Evolutionary conservation across 2,797 vertebrate species (phyloP).

Genomic region (Sebastes cheni): DNA sequence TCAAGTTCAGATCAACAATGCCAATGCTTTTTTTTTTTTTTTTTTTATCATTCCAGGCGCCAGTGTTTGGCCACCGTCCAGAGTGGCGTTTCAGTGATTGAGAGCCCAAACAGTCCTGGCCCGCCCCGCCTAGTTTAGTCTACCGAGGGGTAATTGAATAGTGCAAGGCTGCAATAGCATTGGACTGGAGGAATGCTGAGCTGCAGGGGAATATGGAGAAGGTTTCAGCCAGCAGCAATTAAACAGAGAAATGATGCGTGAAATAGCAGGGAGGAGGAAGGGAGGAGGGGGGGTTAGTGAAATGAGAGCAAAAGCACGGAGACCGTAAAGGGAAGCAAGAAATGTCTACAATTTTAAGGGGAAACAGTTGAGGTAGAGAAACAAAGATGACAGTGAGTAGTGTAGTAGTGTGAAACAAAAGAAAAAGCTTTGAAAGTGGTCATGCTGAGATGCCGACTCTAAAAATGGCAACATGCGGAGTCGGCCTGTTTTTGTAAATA

Average conservation of each 20-base stretch:
- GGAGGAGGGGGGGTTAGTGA: conserved; percentile 34
- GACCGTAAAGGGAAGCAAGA: conserved; percentile 49
- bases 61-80: conserved; percentile 59
- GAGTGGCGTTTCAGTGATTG: conserved; percentile 64
- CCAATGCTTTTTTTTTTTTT: conserved; percentile 1
- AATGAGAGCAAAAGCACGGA: conserved; percentile 47
- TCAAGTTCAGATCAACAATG: conserved; percentile 39
- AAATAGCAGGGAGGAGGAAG: conserved; percentile 69
- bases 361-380: conserved; percentile 19
- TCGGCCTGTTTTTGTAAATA: conserved; percentile 51
- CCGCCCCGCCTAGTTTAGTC: conserved; percentile 58
- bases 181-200: conserved; percentile 72
- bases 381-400: conserved; percentile 13
- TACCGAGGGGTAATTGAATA: conserved; percentile 78
- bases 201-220: conserved; percentile 70
- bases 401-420: conserved; percentile 19
- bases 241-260: conserved; percentile 85
- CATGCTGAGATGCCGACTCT: not conserved
- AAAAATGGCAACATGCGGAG: conserved; percentile 30
- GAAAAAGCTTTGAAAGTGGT: conserved; percentile 6
- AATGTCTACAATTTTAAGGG: conserved; percentile 21
- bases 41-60: conserved; percentile 51
- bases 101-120: conserved; percentile 65
- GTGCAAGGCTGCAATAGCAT: conserved; percentile 64
- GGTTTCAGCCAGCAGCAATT: conserved; percentile 83